Conservation (phyloP, 37 sponge, comb jelly and placozoan species). For the Aplysina aerophoba region DNA sequence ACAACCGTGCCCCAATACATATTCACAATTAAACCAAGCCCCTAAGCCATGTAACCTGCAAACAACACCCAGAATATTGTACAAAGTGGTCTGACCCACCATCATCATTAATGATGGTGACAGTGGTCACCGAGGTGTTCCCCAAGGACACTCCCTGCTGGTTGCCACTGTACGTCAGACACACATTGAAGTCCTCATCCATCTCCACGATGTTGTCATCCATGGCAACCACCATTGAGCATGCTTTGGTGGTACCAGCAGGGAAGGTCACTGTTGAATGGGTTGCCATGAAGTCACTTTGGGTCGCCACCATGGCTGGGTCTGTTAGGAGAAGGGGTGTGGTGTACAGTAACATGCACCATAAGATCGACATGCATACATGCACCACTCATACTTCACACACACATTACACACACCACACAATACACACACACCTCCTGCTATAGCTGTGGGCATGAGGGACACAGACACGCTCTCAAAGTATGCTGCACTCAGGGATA, state of each 20-base stretch:
- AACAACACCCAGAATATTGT: no score
- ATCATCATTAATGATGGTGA: constrained; percentile 17
- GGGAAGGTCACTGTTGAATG: neutral
- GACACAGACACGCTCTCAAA: neutral
- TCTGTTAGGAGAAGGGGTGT: neutral
- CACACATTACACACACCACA: neutral
- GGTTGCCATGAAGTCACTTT: neutral
- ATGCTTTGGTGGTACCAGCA: neutral
- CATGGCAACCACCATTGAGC: neutral
- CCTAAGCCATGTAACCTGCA: no score
- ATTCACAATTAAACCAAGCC: no score
- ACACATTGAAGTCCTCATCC: neutral
- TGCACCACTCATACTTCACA: no score
- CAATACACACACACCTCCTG: constrained; percentile 19
- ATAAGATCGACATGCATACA: no score
- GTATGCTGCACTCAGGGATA: neutral
- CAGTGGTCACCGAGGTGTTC: neutral
- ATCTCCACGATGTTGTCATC: neutral
- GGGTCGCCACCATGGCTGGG: neutral
- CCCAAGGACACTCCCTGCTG: constrained; percentile 4
- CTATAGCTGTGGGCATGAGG: neutral
- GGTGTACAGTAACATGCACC: no score
- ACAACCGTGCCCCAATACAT: no score
- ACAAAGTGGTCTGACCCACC: no score
- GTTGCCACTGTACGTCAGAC: neutral